Evolutionary conservation across 2,113 vertebrate genomes (phyloP).

Genomic region (Rhombomys opimus): DNA sequence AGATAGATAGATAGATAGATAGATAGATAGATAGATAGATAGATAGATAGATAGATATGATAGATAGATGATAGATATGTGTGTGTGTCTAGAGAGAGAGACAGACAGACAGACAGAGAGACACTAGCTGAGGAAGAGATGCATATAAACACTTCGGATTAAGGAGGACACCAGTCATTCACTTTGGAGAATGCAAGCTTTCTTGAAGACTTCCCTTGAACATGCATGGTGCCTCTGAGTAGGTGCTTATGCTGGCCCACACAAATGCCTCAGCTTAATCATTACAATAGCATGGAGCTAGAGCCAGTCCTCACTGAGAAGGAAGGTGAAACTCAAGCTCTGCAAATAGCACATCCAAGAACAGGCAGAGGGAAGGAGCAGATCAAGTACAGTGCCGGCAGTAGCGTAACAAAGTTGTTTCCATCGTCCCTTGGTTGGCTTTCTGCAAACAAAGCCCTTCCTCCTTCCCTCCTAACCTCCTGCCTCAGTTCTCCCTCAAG

Average conservation of each 20-base stretch:
- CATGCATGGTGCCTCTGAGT: neutral
- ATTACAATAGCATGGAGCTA: neutral
- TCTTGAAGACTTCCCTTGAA: neutral
- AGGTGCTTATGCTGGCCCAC: too few relatives aligned
- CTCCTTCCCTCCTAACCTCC: neutral
- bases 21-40: neutral
- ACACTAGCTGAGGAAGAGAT: neutral
- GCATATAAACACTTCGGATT: neutral
- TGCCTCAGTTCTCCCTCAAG: neutral
- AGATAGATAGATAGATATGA: neutral
- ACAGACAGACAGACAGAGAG: neutral
- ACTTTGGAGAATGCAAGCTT: neutral
- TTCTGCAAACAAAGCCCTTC: neutral
- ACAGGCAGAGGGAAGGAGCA: neutral
- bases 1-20: neutral
- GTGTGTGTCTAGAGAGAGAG: neutral
- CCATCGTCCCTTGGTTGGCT: neutral
- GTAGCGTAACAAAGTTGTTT: neutral
- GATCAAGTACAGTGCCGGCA: neutral
- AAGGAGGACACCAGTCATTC: neutral
- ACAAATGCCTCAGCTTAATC: neutral
- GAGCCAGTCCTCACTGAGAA: neutral
- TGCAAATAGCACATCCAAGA: neutral
- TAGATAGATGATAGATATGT: neutral
- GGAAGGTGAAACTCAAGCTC: neutral